These are phyloP conservation scores for Carassius auratus DNA, from an alignment of 2,113 vertebrate genomes.

Conservation along the genomic window DNA sequence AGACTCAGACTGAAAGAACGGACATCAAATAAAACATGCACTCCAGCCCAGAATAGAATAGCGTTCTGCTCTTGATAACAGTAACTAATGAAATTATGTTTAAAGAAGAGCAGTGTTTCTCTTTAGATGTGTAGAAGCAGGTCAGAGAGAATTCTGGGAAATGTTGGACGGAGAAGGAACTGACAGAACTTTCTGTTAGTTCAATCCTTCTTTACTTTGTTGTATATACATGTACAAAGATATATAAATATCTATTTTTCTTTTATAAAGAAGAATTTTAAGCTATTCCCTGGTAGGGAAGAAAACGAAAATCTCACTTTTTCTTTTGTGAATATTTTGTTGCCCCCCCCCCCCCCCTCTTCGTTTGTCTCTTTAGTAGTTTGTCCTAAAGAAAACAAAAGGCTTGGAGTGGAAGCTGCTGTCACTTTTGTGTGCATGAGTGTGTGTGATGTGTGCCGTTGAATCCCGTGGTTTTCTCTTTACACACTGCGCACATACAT, in stretches of 20 bases:
- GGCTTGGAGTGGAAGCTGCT: constrained; percentile 39
- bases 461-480: neutral
- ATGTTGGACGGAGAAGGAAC: neutral
- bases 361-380: constrained; percentile 21
- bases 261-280: constrained; percentile 84
- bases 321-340: constrained; percentile 55
- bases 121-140: constrained; percentile 3
- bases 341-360: no score
- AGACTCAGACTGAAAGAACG: constrained; percentile 81
- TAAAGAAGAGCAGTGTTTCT: constrained; percentile 1
- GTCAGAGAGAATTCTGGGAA: constrained; percentile 19
- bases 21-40: neutral
- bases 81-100: neutral
- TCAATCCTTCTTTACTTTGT: constrained; percentile 65
- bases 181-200: constrained; percentile 64
- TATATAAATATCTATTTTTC: constrained; percentile 76
- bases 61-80: neutral
- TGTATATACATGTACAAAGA: constrained; percentile 74
- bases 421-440: constrained; percentile 42
- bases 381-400: constrained; percentile 35
- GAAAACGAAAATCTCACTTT: constrained; percentile 53
- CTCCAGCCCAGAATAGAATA: neutral
- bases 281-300: constrained; percentile 74
- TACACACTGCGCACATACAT: neutral
- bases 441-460: constrained; percentile 23